A percentile compares a stretch with the other conserved stretches of the same genome.
Conservation (phyloP, 2,113 vertebrate species). For the Mus pahari region DNA sequence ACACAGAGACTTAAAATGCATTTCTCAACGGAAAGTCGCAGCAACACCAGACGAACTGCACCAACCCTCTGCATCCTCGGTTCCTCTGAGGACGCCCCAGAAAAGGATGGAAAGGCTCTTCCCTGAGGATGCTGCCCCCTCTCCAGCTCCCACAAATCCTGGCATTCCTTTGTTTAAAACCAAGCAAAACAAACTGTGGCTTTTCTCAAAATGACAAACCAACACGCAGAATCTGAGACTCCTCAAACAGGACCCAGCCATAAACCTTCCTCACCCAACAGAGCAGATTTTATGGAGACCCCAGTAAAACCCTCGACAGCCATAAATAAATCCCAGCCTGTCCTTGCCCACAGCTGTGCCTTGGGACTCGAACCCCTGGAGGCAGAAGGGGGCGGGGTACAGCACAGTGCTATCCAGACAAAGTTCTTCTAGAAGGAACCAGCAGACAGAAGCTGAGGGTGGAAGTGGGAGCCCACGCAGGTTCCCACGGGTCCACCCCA, state of each 20-base stretch:
- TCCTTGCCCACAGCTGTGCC: background rate
- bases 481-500: background rate
- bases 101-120: slow-evolving; percentile 78
- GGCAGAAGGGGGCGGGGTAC: background rate
- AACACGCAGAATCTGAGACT: slow-evolving; percentile 77
- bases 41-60: background rate
- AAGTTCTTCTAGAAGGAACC: background rate
- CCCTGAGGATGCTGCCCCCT: slow-evolving; percentile 78
- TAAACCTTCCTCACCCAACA: slow-evolving; percentile 78
- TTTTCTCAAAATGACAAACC: slow-evolving; percentile 88
- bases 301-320: slow-evolving; percentile 76
- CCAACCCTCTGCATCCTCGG: slow-evolving; percentile 60
- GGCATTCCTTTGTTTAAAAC: slow-evolving; percentile 82
- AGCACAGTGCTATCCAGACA: background rate
- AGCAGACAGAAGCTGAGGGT: background rate
- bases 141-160: slow-evolving; percentile 74
- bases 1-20: slow-evolving; percentile 42
- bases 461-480: background rate
- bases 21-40: slow-evolving; percentile 43
- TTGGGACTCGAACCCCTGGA: background rate
- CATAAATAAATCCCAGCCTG: slow-evolving; percentile 40
- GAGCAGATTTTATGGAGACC: slow-evolving; percentile 76
- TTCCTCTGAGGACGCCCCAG: slow-evolving; percentile 73
- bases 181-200: slow-evolving; percentile 82
- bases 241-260: slow-evolving; percentile 71